Evolutionary conservation across 2,888 invertebrate species (phyloP), one percentile per base, ranked within the genome.

Genomic region (Herminia tarsipennalis): DNA sequence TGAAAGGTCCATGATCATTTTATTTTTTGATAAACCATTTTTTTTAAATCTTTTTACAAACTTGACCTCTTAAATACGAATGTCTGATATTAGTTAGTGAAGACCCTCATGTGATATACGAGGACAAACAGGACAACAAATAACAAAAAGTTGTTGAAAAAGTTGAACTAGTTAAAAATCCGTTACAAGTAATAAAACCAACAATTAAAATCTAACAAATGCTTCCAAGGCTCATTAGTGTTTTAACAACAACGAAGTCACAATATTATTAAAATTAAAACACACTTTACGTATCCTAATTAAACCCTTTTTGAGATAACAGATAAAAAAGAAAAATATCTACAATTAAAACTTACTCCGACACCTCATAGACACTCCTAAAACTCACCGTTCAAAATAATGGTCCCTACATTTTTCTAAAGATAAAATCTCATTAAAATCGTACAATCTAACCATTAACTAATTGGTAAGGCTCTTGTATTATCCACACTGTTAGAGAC

Each of bases 391-490:
- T 47, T 37, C 42, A 63, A 64, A 54, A 62, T 61, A 45, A 66
- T 52, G 14, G 17, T 28, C 20, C 28, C 22, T 33, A 36, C 36
- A 41, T 35, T 65, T 62, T 50, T 62, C 46, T 56, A 58, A 61
- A 64, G 61, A 56, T 57, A 69, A 61, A 67, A 63, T 61, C 83
- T 86, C 86, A 78, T 87, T 87, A 88, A 86, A 85, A 83, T 66
- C 70, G 64, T 76, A 78, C 81, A 80, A 83, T 76, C 76, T 77
- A 74, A 76, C 79, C 81, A 82, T 84, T 75, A 81, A 83, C 75
- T 83, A 86, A 87, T 86, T 79, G 84, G 78, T 65, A 40, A 73
- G 71, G 66, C 55, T 57, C 64, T 56, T 51, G 66, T 69, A 70
- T 81, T 76, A 83, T 76, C 65, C 75, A 68, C 65, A 65, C 47